phyloP scores from a whole-genome alignment of 2,888 invertebrate genomes.

The Ectropis crepuscularia region DNA sequence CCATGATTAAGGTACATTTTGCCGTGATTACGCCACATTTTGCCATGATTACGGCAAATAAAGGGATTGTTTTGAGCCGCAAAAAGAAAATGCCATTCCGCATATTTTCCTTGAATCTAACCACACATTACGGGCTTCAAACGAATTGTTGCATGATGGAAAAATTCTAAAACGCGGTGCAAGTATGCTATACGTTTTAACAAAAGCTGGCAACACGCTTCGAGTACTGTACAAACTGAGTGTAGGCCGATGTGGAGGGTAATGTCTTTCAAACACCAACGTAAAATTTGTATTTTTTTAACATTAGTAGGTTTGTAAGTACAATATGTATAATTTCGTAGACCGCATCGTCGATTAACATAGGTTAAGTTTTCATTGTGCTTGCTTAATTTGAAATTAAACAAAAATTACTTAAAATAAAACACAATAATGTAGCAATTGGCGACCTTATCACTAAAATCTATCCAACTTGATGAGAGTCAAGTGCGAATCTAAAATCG shows the following conservation, averaged over 20 bases:
- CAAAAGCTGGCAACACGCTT: background rate
- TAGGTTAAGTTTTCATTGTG: too few relatives aligned
- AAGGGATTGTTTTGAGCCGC: conserved; percentile 5
- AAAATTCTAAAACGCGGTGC: conserved; percentile 16
- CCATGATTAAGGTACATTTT: conserved; percentile 4
- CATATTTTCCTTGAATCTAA: conserved; percentile 24
- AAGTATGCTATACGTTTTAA: conserved; percentile 13
- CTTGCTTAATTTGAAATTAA: too few relatives aligned
- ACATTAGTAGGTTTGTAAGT: too few relatives aligned
- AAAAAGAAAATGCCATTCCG: conserved; percentile 20
- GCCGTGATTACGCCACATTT: conserved; percentile 4
- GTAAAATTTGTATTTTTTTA: too few relatives aligned
- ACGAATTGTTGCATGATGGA: conserved; percentile 27
- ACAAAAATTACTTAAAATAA: too few relatives aligned
- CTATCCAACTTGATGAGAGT: too few relatives aligned
- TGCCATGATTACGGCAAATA: conserved; percentile 9
- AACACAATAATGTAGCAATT: too few relatives aligned
- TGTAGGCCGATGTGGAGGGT: background rate
- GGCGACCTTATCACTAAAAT: too few relatives aligned
- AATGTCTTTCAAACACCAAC: too few relatives aligned
- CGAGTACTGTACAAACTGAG: background rate
- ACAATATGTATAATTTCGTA: too few relatives aligned
- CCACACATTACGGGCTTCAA: conserved; percentile 29
- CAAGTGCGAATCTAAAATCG: too few relatives aligned
- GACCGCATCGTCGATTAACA: too few relatives aligned